Base-by-base conservation (phyloP, 2,888 invertebrate genomes). In the Drosophila diplacantha region DNA sequence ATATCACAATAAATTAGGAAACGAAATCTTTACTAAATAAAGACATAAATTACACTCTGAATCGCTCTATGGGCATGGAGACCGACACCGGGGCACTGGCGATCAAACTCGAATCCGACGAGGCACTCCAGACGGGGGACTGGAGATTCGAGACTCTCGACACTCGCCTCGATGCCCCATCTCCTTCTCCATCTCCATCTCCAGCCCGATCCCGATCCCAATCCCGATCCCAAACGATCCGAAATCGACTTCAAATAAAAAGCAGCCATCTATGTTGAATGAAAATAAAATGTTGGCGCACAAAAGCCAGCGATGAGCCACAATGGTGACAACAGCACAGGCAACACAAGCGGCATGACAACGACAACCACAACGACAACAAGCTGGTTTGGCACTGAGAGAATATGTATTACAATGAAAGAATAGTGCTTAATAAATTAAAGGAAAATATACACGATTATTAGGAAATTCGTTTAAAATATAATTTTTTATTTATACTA, bases 21-120 rank as follows among this genome's bases (percentile, higher is more conserved):
- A 87, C 84, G 87, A 86, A 86, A 86, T 86, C 87, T 87, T 83
- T 82, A 84, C 85, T 87, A 86, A 86, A 86, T 86, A 87, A 87
- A 87, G 85, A 85, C 86, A 86, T 86, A 86, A 87, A 86, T 86
- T 86, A 86, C 85, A 83, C 79, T 75, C 74, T 75, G 79, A 83
- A 78, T 81, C 83, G 85, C 77, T 81, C 81, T 81, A 71, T 84
- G 79, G 72, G 76, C 73, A 77, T 73, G 69, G 62, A 38, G 71
- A 43, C 60, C 56, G 61, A 26, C 29, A 26, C 29, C 46, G 18
- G 14, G 63, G 37, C 14, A 49, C 34, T 47, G n/a, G 37, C 52
- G 54, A 41, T 46, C 53, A 43, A 51, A 65, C 49, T 32, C 46
- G 44, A 62, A 34, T 49, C 41, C 64, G 47, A 61, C 8, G 29